These are phyloP conservation scores for Teleopsis dalmanni DNA, from an alignment of 1,140 invertebrate species.

Conservation along the genomic window DNA sequence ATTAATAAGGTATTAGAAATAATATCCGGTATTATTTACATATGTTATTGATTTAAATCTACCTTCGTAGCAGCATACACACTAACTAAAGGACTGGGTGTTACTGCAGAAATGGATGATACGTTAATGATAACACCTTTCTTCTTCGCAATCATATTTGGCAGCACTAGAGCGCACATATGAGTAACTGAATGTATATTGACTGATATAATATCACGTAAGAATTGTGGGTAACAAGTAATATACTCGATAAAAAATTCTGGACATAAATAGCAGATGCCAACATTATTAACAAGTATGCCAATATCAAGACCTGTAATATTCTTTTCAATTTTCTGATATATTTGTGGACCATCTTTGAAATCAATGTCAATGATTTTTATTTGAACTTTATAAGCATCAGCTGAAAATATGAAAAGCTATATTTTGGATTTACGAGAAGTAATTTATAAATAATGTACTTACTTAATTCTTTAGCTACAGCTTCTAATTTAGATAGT, in stretches of 20 bases:
- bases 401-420: constrained; percentile 48
- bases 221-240: constrained; percentile 49
- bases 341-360: constrained; percentile 62
- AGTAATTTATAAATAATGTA: neutral
- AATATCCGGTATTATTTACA: neutral
- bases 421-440: neutral
- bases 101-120: constrained; percentile 72
- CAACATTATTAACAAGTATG: constrained; percentile 92
- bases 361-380: constrained; percentile 82
- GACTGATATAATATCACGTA: constrained; percentile 59
- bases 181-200: constrained; percentile 69
- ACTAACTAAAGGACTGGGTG: constrained; percentile 74
- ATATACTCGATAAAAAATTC: constrained; percentile 70
- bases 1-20: neutral
- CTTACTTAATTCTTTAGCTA: neutral
- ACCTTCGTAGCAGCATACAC: constrained; percentile 88
- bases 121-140: constrained; percentile 89
- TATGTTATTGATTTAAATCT: constrained; percentile 13
- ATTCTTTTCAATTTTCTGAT: constrained; percentile 65
- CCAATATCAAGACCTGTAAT: constrained; percentile 78
- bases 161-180: constrained; percentile 79
- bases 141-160: constrained; percentile 76
- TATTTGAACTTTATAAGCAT: constrained; percentile 68
- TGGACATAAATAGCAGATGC: constrained; percentile 81
- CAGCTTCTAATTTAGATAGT: neutral